Evolutionary conservation across 2,113 vertebrate species (phyloP).

Genomic region (Cairina moschata): DNA sequence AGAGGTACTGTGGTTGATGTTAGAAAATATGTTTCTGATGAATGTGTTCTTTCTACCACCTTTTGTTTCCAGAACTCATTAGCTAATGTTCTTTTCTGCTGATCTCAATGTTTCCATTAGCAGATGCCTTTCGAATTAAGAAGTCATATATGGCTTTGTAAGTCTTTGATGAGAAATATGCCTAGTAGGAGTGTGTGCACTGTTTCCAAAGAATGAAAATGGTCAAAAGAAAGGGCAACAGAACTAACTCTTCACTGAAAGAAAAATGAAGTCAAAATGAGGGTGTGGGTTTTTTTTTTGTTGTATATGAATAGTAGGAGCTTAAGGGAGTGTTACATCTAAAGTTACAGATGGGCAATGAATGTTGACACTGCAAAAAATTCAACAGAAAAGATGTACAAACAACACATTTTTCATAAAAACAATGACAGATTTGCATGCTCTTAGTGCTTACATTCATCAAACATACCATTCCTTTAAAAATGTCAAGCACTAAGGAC

Average conservation of each 20-base stretch:
- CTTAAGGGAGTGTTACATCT: conserved; percentile 52
- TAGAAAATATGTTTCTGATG: neutral
- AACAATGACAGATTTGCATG: conserved; percentile 39
- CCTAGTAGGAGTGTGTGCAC: conserved; percentile 16
- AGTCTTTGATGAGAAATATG: conserved; percentile 37
- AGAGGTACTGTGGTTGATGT: neutral
- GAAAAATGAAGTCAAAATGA: conserved; percentile 49
- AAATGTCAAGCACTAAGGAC: conserved; percentile 14
- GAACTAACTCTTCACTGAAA: conserved; percentile 66
- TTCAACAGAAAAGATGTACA: conserved; percentile 27
- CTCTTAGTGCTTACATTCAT: conserved; percentile 51
- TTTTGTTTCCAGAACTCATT: conserved; percentile 36
- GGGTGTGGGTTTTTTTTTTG: neutral
- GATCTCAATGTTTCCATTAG: conserved; percentile 59
- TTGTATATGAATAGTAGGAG: conserved; percentile 38
- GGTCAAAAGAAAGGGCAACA: conserved; percentile 37
- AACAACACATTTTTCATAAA: conserved; percentile 40
- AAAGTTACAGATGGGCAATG: conserved; percentile 64
- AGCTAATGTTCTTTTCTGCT: conserved; percentile 40
- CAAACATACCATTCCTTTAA: conserved; percentile 38
- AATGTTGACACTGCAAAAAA: conserved; percentile 57
- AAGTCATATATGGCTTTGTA: conserved; percentile 49
- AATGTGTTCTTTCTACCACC: neutral
- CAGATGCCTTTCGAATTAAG: conserved; percentile 56
- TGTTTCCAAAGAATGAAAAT: conserved; percentile 59